These are phyloP conservation scores for Lagopus leucura DNA, from an alignment of 2,113 vertebrate genomes.

Conservation along the genomic window DNA sequence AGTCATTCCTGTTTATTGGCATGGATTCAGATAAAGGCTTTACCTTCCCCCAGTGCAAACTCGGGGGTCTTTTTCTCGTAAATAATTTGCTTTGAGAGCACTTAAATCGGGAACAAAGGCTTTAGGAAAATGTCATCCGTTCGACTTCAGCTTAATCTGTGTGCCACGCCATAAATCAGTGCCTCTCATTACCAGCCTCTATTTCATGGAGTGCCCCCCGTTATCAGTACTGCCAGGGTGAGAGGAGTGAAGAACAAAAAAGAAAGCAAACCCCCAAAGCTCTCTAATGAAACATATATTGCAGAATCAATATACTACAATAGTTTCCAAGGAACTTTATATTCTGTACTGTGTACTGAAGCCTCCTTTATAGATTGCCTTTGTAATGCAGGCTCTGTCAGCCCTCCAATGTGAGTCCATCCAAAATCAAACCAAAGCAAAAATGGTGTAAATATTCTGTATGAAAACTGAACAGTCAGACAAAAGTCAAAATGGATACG, in stretches of 20 bases:
- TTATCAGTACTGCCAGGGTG: neutral
- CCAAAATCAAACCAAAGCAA: neutral
- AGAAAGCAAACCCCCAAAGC: neutral
- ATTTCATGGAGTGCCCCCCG: neutral
- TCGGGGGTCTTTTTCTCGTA: neutral
- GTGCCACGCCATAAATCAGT: neutral
- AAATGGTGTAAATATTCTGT: neutral
- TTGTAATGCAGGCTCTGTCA: neutral
- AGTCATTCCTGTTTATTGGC: conserved; percentile 27
- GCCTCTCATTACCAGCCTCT: neutral
- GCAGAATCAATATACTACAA: conserved; percentile 26
- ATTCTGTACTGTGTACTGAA: neutral
- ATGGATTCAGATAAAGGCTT: neutral
- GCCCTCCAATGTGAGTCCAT: neutral
- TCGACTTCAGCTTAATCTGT: conserved; percentile 27
- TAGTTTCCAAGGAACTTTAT: conserved; percentile 5
- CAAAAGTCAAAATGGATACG: neutral
- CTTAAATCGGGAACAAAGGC: conserved; percentile 19
- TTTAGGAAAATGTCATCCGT: neutral
- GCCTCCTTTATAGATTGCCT: neutral
- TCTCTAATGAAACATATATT: conserved; percentile 27
- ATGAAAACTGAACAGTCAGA: neutral
- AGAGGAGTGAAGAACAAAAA: neutral
- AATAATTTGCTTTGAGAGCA: neutral
- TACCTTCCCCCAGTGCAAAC: neutral